A percentile compares a stretch with the other conserved stretches of the same genome.
Conservation (phyloP, 1,140 invertebrate genomes). For the Aphaenogaster ashmeadi region DNA sequence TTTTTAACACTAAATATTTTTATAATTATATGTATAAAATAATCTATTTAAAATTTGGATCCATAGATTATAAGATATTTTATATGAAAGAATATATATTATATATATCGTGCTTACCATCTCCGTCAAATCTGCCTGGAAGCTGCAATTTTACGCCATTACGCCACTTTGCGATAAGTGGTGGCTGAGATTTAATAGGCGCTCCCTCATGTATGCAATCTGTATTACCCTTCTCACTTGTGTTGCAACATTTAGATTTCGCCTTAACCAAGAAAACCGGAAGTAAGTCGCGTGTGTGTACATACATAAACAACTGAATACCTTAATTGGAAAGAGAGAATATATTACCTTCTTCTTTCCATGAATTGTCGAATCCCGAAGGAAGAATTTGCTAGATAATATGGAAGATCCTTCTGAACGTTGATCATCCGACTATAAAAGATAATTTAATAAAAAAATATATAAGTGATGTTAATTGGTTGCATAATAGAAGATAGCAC, state of each 20-base stretch:
- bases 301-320: neutral
- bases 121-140: constrained; percentile 90
- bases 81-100: constrained; percentile 36
- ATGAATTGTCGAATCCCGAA: constrained; percentile 89
- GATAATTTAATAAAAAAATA: constrained; percentile 48
- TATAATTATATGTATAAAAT: constrained; percentile 39
- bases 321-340: neutral
- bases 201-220: constrained; percentile 82
- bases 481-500: neutral
- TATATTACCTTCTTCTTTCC: constrained; percentile 83
- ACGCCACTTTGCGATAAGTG: constrained; percentile 91
- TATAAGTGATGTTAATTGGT: neutral
- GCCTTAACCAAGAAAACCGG: constrained; percentile 60
- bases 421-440: constrained; percentile 90
- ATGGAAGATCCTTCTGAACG: constrained; percentile 92
- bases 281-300: neutral
- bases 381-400: constrained; percentile 90
- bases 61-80: neutral
- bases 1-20: neutral
- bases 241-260: constrained; percentile 83
- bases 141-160: constrained; percentile 91
- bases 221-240: constrained; percentile 82
- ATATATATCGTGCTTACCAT: constrained; percentile 86
- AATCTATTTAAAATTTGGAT: neutral
- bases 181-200: constrained; percentile 83